These are phyloP conservation scores for Triplophysa rosa DNA, from an alignment of 2,113 vertebrate species.

Conservation along the genomic window DNA sequence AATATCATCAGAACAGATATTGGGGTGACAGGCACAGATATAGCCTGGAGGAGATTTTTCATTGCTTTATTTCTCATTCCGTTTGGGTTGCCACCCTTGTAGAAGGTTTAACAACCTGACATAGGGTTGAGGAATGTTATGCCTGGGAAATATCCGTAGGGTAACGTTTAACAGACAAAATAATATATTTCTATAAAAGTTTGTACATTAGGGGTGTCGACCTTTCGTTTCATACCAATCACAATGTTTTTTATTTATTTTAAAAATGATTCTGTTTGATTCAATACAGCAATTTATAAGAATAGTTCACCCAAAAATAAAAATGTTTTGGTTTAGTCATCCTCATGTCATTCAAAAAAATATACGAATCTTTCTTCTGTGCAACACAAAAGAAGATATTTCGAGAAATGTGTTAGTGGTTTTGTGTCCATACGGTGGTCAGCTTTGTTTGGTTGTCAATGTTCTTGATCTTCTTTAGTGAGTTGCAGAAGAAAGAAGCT, in stretches of 20 bases:
- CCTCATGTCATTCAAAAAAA: too few species aligned
- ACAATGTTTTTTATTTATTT: background rate
- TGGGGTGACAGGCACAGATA: conserved; percentile 20
- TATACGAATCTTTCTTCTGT: too few species aligned
- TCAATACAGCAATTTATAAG: too few species aligned
- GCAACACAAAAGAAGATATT: too few species aligned
- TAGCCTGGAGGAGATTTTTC: conserved; percentile 17
- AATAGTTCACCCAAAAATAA: too few species aligned
- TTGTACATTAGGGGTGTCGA: background rate
- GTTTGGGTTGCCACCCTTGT: conserved; percentile 20
- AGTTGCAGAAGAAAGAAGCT: too few species aligned
- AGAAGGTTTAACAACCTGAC: conserved; percentile 35
- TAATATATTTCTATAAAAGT: background rate
- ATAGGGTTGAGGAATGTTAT: conserved; percentile 19
- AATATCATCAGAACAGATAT: background rate
- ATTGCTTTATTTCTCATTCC: conserved; percentile 20
- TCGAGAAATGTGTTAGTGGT: too few species aligned
- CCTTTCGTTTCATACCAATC: background rate
- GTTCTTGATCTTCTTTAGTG: too few species aligned
- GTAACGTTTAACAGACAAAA: background rate
- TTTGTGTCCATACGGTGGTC: too few species aligned
- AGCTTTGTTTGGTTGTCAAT: too few species aligned
- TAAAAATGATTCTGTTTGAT: background rate
- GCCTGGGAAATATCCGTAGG: conserved; percentile 24
- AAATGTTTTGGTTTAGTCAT: too few species aligned